These are phyloP conservation scores for Hyperopisus bebe DNA, from an alignment of 2,113 vertebrate species.

Conservation along the genomic window DNA sequence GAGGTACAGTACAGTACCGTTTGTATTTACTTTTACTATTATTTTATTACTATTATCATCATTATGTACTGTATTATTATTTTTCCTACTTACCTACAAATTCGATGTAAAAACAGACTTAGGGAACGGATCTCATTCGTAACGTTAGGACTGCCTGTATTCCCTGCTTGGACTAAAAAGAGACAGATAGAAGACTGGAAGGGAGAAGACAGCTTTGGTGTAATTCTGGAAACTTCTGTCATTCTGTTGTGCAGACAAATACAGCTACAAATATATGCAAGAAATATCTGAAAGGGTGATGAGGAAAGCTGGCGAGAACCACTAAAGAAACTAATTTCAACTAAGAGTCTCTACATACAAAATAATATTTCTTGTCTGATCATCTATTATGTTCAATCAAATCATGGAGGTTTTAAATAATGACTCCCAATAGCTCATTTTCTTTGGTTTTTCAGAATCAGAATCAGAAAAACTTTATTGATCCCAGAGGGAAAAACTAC, in stretches of 20 bases:
- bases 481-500: not conserved
- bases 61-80: not conserved
- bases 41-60: not conserved
- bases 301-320: not conserved
- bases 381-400: not conserved
- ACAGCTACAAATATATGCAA: not conserved
- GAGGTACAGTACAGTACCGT: not conserved
- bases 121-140: not conserved
- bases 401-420: not conserved
- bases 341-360: not conserved
- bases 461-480: not conserved
- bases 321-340: not conserved
- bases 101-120: not conserved
- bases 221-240: not conserved
- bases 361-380: not conserved
- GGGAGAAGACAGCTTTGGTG: not conserved
- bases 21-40: not conserved
- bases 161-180: not conserved
- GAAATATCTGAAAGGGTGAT: not conserved
- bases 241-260: not conserved
- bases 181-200: not conserved
- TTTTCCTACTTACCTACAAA: not conserved
- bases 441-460: not conserved
- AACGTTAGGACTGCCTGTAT: not conserved
- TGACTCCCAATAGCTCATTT: not conserved